Conservation (phyloP, 2,797 vertebrate genomes). For the Tokudaia tokunoshimensis region DNA sequence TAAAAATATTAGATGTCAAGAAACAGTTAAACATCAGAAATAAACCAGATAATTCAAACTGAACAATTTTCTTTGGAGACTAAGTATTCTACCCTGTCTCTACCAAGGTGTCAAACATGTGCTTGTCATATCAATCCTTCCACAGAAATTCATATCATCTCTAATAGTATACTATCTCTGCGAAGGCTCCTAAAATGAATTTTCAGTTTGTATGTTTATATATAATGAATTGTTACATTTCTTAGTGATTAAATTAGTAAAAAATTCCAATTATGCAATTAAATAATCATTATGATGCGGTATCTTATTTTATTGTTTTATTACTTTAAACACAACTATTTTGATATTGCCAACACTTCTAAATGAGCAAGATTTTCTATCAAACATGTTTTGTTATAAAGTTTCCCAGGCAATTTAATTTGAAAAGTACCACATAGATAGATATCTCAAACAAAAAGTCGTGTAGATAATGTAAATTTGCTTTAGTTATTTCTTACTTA, state of each 20-base stretch:
- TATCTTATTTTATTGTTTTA: not conserved
- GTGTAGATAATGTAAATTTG: constrained; percentile 47
- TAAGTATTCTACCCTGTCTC: constrained; percentile 59
- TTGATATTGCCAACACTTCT: constrained; percentile 40
- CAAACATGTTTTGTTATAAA: constrained; percentile 38
- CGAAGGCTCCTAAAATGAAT: not conserved
- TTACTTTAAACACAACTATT: constrained; percentile 27
- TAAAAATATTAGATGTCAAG: constrained; percentile 64
- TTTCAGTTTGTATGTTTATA: constrained; percentile 22
- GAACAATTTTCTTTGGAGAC: constrained; percentile 46
- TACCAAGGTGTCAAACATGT: not conserved
- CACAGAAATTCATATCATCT: not conserved
- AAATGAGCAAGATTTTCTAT: constrained; percentile 19
- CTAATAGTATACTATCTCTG: not conserved
- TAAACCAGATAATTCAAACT: constrained; percentile 16
- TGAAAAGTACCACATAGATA: constrained; percentile 10
- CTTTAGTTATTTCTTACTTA: constrained; percentile 3
- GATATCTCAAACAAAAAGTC: not conserved
- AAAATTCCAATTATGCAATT: constrained; percentile 15
- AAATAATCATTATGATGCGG: not conserved
- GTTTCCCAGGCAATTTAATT: not conserved
- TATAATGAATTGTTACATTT: constrained; percentile 47
- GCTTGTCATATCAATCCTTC: not conserved
- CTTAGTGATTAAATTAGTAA: not conserved
- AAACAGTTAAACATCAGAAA: constrained; percentile 61